Conservation (phyloP, 2,888 invertebrate genomes). For the Amphiduros pacificus region DNA sequence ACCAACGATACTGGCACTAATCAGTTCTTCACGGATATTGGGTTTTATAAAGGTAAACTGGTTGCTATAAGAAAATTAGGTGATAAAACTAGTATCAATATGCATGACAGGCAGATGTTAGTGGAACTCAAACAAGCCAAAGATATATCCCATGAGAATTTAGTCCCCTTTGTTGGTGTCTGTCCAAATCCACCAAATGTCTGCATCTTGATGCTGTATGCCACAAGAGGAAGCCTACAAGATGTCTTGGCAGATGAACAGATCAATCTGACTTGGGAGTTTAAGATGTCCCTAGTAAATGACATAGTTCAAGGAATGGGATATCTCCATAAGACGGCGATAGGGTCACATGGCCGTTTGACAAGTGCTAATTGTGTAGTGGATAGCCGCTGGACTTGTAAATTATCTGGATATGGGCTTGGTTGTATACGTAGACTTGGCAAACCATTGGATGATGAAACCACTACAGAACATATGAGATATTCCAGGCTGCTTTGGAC, state of each 20-base stretch:
- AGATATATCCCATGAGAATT: background rate
- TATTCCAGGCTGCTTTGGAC: background rate
- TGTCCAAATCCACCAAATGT: background rate
- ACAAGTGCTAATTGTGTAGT: background rate
- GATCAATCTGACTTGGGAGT: background rate
- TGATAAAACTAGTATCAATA: too few species aligned
- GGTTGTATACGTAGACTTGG: background rate
- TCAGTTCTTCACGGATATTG: too few species aligned
- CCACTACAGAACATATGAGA: background rate
- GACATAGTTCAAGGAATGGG: background rate
- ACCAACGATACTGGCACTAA: too few species aligned
- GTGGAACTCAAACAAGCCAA: background rate
- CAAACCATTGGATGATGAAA: too few species aligned
- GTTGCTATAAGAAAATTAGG: too few species aligned
- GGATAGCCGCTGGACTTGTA: background rate
- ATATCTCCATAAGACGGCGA: background rate
- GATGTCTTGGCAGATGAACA: background rate
- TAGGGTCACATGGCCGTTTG: background rate
- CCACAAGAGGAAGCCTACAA: background rate
- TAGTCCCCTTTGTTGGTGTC: background rate
- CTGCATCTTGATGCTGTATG: background rate
- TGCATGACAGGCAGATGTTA: background rate
- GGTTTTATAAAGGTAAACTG: too few species aligned
- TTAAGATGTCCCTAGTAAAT: background rate
- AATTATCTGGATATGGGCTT: background rate